Base-by-base conservation (phyloP, 2,797 vertebrate genomes). In the Gymnoscopelus microlampas region DNA sequence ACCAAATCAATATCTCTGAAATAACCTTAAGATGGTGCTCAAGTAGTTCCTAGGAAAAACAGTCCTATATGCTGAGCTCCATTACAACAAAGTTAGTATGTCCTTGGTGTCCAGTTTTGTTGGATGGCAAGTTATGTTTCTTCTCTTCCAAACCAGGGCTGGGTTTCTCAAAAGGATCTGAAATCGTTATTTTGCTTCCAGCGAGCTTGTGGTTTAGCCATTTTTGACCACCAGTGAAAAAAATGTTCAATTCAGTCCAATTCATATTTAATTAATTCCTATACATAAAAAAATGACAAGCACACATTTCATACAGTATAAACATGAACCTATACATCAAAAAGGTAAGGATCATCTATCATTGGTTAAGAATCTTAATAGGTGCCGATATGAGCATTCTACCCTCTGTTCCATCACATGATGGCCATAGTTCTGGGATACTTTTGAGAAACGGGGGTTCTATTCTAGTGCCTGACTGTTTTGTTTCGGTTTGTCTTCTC, bases 401-500 rank as follows among this genome's bases (percentile, higher is more conserved):
- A 68, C 55, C 73, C 70, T 80, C 59, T 49, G 63, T 54, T 64
- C 19, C 53, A 63, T 32, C 53, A 5, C 13, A 44, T 50, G n/a
- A 23, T 29, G 49, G 48, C 14, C 14, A 11, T 49, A 29, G 66
- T 56, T n/a, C 59, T n/a, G 0, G 48, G 56, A 74, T 64, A 68
- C 32, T 19, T 67, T 73, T 47, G 70, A 74, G 68, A 66, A 82
- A 73, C 23, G 55, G 24, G 7, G 23, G 35, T n/a, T n/a, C 12
- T 32, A 19, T 70, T 60, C 48, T 49, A 44, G 44, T 70, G 73
- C 67, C 68, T 35, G 60, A 76, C 51, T 26, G 53, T 50, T 77
- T 35, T 32, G n/a, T 35, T 70, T 70, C 32, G 61, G 66, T 77
- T 67, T 75, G 63, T 63, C 71, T 76, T 81, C 74, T 84, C 62